Conservation (phyloP, 2,797 vertebrate genomes). For the Pogonophryne albipinna region DNA sequence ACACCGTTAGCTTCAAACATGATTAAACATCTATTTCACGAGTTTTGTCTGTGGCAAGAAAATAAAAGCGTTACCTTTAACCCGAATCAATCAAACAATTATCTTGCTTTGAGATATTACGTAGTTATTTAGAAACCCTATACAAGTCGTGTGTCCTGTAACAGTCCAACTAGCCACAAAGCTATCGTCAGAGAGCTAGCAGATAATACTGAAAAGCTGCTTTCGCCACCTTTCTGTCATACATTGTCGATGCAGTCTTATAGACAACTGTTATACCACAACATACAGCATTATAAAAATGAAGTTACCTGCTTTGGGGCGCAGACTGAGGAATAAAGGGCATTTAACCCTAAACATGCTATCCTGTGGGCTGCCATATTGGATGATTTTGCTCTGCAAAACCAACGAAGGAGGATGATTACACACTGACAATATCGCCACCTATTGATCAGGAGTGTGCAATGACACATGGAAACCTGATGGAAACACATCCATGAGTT, state of each 20-base stretch:
- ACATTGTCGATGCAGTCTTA: rapidly evolving
- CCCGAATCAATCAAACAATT: too few relatives aligned
- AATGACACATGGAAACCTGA: neutral
- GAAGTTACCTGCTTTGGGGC: constrained; percentile 73
- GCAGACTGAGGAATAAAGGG: constrained; percentile 55
- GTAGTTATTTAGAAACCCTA: neutral
- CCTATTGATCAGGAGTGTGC: constrained; percentile 50
- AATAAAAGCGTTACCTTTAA: too few relatives aligned
- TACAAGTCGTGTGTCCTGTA: neutral
- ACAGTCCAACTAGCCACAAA: constrained; percentile 6
- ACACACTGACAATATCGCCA: constrained; percentile 30
- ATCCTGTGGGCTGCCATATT: constrained; percentile 81
- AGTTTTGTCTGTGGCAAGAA: neutral
- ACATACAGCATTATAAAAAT: rapidly evolving
- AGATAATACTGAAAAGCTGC: neutral
- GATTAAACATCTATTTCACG: neutral
- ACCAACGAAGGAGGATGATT: neutral
- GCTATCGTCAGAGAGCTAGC: constrained; percentile 15
- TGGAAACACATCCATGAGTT: neutral
- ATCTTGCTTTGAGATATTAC: rapidly evolving
- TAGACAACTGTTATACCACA: neutral
- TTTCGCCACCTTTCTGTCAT: neutral
- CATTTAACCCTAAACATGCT: constrained; percentile 72
- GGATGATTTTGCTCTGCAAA: neutral
- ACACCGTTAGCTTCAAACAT: neutral